Conservation (phyloP, 2,797 vertebrate genomes). For the Arctocebus calabarensis region DNA sequence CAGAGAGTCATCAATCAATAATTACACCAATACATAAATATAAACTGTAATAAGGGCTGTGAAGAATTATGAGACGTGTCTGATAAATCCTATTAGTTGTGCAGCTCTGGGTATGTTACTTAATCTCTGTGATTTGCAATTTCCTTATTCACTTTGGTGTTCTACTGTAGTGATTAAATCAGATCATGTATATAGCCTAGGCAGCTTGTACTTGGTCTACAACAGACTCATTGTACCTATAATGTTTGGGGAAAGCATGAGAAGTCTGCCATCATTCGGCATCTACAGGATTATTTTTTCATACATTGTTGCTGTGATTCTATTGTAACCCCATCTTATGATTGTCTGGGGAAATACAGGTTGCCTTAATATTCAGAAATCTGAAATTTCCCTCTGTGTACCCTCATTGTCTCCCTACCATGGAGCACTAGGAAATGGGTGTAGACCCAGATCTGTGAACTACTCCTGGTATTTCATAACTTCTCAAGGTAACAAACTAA, state of each 20-base stretch:
- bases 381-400: background rate
- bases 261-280: background rate
- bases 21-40: background rate
- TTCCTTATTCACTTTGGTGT: background rate
- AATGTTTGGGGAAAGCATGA: background rate
- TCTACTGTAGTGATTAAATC: background rate
- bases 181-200: background rate
- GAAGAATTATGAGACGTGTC: background rate
- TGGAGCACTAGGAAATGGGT: background rate
- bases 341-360: background rate
- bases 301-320: background rate
- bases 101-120: background rate
- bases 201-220: background rate
- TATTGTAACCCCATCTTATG: background rate
- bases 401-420: background rate
- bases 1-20: background rate
- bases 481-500: constrained; percentile 52
- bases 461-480: background rate
- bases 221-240: background rate
- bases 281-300: background rate
- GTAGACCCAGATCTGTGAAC: background rate
- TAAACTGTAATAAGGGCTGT: background rate
- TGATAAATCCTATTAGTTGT: background rate
- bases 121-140: background rate
- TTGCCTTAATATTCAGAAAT: background rate